Evolutionary conservation across 2,888 invertebrate genomes (phyloP), one percentile per base, ranked within the genome.

Genomic region (Eupsilia transversa): DNA sequence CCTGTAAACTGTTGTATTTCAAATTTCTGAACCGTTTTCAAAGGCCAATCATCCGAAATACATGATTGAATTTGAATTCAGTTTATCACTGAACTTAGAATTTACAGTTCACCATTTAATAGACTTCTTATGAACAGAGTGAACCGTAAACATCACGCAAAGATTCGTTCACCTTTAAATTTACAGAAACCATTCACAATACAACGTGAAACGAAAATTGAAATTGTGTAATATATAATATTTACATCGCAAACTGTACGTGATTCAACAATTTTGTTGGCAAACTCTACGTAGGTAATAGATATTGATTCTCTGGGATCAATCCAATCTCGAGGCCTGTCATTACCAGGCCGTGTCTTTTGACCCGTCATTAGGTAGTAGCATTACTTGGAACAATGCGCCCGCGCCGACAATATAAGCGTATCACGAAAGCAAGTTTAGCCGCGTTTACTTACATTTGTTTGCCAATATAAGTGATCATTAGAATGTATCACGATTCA

Each of bases 331-430:
- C 87, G 83, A 88, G 90, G 91, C 91, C 94, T 95, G 92, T 95
- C 91, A 95, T 96, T 96, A 95, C 89, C 84, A 86, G 77, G 90
- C 93, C 94, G 94, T 94, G 93, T 94, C 94, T 94, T 93, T 93
- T 95, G 96, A 95, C 94, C 94, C 86, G 87, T 85, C 89, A 92
- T 94, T 91, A 89, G 83, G 77, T 64, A 76, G 88, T 83, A 88
- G 88, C 88, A 80, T 89, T 84, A 73, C 80, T 78, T 72, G 86
- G 86, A 90, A 91, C 89, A 90, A 92, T 92, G 86, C 85, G 73
- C 75, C 83, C 79, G 77, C 76, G 73, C 77, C 77, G 70, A 71
- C 84, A 88, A 85, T 89, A 85, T 84, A 77, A 81, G 80, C 78
- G 75, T 83, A 86, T 92, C 91, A 91, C 92, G 92, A 91, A 89